A percentile compares a stretch with the other conserved stretches of the same genome.
These are phyloP conservation scores for Eupithecia subumbrata DNA, from an alignment of 2,888 invertebrate species.

Conservation along the genomic window DNA sequence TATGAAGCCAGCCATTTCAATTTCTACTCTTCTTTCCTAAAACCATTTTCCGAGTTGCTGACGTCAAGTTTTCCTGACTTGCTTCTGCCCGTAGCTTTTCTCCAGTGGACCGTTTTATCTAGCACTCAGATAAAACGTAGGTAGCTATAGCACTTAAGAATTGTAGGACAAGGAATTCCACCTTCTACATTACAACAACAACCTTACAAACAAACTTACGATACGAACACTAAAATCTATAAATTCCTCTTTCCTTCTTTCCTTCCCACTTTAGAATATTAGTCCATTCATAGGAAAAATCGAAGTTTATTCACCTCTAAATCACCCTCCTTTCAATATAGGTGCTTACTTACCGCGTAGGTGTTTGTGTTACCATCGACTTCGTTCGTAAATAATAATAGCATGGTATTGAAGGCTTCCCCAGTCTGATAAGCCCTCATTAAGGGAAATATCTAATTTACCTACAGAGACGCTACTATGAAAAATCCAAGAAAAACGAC, in stretches of 20 bases:
- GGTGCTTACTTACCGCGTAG: not conserved
- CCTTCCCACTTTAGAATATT: not conserved
- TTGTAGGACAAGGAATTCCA: not conserved
- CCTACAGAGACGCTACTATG: conserved; percentile 58
- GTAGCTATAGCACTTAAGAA: not conserved
- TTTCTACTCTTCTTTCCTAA: not conserved
- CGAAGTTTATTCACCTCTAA: not conserved
- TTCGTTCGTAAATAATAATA: conserved; percentile 59
- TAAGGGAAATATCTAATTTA: conserved; percentile 74
- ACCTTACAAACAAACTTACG: too few species aligned
- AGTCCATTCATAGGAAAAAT: not conserved
- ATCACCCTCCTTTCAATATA: not conserved
- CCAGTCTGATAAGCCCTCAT: conserved; percentile 68
- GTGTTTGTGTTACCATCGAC: not conserved
- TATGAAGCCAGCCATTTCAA: not conserved
- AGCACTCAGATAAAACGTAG: not conserved
- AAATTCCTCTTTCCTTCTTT: not conserved
- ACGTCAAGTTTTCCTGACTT: not conserved
- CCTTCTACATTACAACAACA: not conserved
- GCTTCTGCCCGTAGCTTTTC: not conserved
- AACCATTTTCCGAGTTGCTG: not conserved
- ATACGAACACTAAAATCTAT: not conserved
- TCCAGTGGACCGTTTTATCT: not conserved
- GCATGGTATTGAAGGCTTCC: conserved; percentile 61
- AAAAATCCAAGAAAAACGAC: conserved; percentile 70